These are phyloP conservation scores for Adineta ricciae DNA, from an alignment of 2,888 invertebrate species.

Conservation along the genomic window DNA sequence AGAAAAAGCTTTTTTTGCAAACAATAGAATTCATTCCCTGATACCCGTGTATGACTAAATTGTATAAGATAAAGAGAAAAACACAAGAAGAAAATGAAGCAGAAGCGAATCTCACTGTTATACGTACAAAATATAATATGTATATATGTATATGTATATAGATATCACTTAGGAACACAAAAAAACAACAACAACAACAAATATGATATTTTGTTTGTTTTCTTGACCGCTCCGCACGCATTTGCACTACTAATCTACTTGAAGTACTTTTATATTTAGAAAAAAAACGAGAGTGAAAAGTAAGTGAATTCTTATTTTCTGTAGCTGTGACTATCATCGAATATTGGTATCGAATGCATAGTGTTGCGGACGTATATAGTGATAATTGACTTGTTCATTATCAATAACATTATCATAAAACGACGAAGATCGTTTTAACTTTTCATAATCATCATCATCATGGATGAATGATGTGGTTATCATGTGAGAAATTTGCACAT, in stretches of 20 bases:
- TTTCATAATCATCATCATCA: background rate
- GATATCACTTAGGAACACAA: background rate
- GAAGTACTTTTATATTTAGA: background rate
- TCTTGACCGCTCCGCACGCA: background rate
- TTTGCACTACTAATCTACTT: background rate
- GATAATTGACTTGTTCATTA: background rate
- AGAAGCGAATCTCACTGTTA: background rate
- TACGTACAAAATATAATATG: background rate
- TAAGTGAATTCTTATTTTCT: background rate
- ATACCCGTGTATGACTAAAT: background rate
- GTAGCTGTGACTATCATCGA: background rate
- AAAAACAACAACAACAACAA: background rate
- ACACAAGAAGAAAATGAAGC: background rate
- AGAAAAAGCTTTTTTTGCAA: background rate
- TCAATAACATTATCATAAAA: conserved; percentile 14
- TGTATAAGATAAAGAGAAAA: background rate
- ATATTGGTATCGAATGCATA: conserved; percentile 16
- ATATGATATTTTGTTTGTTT: background rate
- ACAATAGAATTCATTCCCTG: conserved; percentile 2
- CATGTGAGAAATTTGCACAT: background rate
- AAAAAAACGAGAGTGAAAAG: background rate
- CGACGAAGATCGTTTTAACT: background rate
- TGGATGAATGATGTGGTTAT: background rate
- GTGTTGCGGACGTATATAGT: background rate
- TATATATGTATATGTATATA: too few species aligned